phyloP scores from a whole-genome alignment of 2,888 invertebrate genomes.

The Drosophila quinaria region DNA sequence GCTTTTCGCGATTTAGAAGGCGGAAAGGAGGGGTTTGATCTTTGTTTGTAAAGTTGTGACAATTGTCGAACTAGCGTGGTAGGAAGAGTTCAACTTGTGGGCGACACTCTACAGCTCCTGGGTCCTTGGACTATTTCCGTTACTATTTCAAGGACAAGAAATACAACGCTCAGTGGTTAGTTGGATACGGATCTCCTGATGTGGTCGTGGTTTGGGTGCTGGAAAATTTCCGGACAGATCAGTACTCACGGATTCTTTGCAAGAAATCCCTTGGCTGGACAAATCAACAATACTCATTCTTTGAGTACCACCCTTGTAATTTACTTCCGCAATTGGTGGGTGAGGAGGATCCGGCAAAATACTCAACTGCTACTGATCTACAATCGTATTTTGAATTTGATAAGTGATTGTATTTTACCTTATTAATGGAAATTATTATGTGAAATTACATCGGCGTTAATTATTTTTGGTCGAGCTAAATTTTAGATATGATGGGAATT shows the following conservation, averaged over 20 bases:
- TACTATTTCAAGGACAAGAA: slow-evolving; percentile 18
- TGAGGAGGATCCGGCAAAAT: slow-evolving; percentile 16
- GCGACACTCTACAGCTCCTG: slow-evolving; percentile 44
- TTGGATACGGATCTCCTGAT: slow-evolving; percentile 36
- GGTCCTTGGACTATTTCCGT: slow-evolving; percentile 61
- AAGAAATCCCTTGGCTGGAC: slow-evolving; percentile 27
- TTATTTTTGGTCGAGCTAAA: no score
- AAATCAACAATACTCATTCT: slow-evolving; percentile 14
- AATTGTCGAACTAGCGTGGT: no score
- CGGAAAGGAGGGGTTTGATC: no score
- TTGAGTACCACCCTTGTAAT: slow-evolving; percentile 11
- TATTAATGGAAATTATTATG: slow-evolving; percentile 25
- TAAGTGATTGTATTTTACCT: slow-evolving; percentile 22
- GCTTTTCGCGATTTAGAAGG: no score
- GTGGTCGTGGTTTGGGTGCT: neutral
- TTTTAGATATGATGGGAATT: neutral
- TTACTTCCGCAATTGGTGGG: slow-evolving; percentile 48
- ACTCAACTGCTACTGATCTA: slow-evolving; percentile 28
- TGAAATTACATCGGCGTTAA: slow-evolving; percentile 43
- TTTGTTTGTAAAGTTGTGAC: no score
- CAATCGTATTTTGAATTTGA: slow-evolving; percentile 15
- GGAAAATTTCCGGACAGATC: neutral
- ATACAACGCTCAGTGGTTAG: slow-evolving; percentile 38
- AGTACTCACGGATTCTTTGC: slow-evolving; percentile 6
- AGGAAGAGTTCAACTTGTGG: slow-evolving; percentile 27